Evolutionary conservation across 2,113 vertebrate genomes (phyloP).

Genomic region (Capreolus pygargus): DNA sequence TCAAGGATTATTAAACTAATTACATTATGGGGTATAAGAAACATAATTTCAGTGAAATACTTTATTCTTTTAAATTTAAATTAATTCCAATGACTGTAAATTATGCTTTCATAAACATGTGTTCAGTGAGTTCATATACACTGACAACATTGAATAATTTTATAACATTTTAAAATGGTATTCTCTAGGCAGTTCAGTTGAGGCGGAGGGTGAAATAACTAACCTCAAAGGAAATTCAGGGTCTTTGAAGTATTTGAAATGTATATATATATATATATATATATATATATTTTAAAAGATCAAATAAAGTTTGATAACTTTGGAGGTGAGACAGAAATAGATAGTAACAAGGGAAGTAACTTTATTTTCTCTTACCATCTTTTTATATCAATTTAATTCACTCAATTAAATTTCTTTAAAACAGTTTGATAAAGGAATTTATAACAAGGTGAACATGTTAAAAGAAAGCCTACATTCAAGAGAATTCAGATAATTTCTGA

Average conservation of each 20-base stretch:
- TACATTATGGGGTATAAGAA: background rate
- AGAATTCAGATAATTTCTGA: background rate
- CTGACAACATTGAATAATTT: background rate
- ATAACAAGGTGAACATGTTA: background rate
- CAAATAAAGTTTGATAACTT: background rate
- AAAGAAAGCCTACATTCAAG: background rate
- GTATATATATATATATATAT: background rate
- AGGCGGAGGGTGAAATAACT: background rate
- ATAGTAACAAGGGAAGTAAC: background rate
- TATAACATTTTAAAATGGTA: background rate
- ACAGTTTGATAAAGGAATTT: background rate
- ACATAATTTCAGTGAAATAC: background rate
- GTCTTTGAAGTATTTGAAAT: background rate
- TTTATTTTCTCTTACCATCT: background rate
- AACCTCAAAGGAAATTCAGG: background rate
- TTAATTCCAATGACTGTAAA: background rate
- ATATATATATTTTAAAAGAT: background rate
- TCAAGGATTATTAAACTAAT: background rate
- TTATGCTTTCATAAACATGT: background rate
- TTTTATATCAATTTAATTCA: background rate
- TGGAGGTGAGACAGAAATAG: background rate
- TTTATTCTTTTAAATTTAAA: background rate
- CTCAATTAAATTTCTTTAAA: background rate
- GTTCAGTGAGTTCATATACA: background rate
- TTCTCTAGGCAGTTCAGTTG: background rate